Percentiles rank a stretch among this genome's conserved stretches.
phyloP scores from a whole-genome alignment of 2,797 vertebrate species.

The Spinibarbus caldwelli region DNA sequence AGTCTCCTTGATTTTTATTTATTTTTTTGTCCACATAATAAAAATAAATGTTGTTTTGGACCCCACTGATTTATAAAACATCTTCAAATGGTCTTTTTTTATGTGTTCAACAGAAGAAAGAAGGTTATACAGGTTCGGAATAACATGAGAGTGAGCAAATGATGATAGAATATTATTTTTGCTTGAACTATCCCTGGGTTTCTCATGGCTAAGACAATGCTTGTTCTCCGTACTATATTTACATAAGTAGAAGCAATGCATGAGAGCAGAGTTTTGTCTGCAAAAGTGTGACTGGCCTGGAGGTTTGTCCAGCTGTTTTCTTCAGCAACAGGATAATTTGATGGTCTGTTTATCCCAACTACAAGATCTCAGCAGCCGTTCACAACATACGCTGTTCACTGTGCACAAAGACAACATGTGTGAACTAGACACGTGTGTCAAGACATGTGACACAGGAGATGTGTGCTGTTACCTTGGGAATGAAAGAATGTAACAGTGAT shows the following conservation, averaged over 20 bases:
- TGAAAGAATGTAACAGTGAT: not conserved
- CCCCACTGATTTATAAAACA: not conserved
- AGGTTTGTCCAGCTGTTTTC: conserved; percentile 40
- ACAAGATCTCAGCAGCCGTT: not conserved
- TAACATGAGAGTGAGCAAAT: not conserved
- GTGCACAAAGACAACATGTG: conserved; percentile 23
- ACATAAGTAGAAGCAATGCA: not conserved
- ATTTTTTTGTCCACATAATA: not conserved
- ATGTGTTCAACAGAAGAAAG: not conserved
- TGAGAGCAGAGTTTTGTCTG: not conserved
- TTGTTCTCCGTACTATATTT: not conserved
- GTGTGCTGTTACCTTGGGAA: conserved; percentile 1
- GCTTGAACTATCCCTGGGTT: not conserved
- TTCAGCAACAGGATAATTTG: not conserved
- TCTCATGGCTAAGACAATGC: not conserved
- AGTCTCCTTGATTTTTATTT: not conserved
- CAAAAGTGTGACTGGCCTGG: conserved; percentile 4
- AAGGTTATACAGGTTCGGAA: not conserved
- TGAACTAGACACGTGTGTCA: not conserved
- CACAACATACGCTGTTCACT: not conserved
- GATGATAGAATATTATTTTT: not conserved
- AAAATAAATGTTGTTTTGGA: not conserved
- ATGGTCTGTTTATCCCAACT: conserved; percentile 11
- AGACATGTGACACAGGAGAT: conserved; percentile 2
- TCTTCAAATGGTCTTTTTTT: not conserved